Conservation (phyloP, 1,140 invertebrate genomes). For the Stenopsyche tienmushanensis region DNA sequence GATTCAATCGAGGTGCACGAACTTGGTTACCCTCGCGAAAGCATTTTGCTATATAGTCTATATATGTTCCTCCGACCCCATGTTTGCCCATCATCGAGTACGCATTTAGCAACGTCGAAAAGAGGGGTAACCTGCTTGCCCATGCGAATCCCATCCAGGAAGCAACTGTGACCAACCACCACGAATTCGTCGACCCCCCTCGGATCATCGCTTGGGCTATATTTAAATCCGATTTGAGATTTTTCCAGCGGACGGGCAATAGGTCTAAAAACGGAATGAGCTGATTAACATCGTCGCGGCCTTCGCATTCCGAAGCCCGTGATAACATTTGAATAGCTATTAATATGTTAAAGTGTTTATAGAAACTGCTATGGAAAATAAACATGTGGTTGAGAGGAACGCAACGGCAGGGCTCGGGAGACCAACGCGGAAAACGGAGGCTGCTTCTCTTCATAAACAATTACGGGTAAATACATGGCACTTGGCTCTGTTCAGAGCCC, state of each 20-base stretch:
- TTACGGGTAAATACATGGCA: too few relatives aligned
- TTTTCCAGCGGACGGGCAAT: conserved; percentile 10
- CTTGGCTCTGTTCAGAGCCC: too few relatives aligned
- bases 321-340: conserved; percentile 33
- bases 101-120: too few relatives aligned
- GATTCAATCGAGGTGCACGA: too few relatives aligned
- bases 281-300: conserved; percentile 21
- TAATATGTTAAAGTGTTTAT: conserved; percentile 35
- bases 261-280: conserved; percentile 28
- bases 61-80: too few relatives aligned
- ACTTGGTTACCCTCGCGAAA: too few relatives aligned
- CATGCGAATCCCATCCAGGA: too few relatives aligned
- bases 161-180: background rate
- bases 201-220: conserved; percentile 14
- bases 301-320: conserved; percentile 27
- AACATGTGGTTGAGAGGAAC: conserved; percentile 9
- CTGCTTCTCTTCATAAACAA: background rate
- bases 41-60: too few relatives aligned
- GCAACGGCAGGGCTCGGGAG: background rate
- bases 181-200: conserved; percentile 15
- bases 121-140: too few relatives aligned
- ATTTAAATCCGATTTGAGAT: conserved; percentile 23
- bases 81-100: too few relatives aligned
- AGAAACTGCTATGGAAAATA: conserved; percentile 23
- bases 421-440: background rate